Evolutionary conservation across 2,797 vertebrate species (phyloP).

Genomic region (Eulemur mongoz): DNA sequence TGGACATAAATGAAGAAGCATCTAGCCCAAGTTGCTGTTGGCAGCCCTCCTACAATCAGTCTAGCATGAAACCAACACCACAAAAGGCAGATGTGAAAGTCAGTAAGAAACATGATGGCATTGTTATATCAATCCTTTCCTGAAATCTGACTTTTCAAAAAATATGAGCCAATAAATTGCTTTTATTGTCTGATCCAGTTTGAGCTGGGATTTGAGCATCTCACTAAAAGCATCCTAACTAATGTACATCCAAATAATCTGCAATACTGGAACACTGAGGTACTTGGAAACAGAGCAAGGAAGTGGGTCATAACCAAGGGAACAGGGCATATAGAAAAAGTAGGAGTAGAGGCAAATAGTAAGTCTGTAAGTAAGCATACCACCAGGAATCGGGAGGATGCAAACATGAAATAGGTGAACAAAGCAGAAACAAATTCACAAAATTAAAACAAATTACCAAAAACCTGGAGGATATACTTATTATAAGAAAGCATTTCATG

Average conservation of each 20-base stretch:
- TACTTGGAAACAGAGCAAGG: neutral
- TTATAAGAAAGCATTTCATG: neutral
- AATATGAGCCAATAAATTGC: neutral
- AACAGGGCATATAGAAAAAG: neutral
- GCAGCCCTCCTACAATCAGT: neutral
- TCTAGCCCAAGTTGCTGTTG: neutral
- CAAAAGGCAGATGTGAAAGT: neutral
- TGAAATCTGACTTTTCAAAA: neutral
- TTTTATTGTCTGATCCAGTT: neutral
- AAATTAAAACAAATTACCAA: neutral
- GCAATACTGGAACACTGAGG: neutral
- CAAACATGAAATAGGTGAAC: neutral
- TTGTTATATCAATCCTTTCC: neutral
- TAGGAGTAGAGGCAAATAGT: neutral
- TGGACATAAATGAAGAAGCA: neutral
- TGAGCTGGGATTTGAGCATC: neutral
- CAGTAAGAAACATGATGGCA: neutral
- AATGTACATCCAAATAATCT: neutral
- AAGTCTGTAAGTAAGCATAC: neutral
- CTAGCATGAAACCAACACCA: neutral
- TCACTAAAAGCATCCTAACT: constrained; percentile 8
- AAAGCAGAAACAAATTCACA: neutral
- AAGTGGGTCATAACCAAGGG: neutral
- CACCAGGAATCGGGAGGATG: neutral
- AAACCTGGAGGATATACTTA: neutral